A percentile compares a stretch with the other conserved stretches of the same genome.
Evolutionary conservation across 2,888 invertebrate genomes (phyloP).

Genomic region (Malachius bipustulatus): DNA sequence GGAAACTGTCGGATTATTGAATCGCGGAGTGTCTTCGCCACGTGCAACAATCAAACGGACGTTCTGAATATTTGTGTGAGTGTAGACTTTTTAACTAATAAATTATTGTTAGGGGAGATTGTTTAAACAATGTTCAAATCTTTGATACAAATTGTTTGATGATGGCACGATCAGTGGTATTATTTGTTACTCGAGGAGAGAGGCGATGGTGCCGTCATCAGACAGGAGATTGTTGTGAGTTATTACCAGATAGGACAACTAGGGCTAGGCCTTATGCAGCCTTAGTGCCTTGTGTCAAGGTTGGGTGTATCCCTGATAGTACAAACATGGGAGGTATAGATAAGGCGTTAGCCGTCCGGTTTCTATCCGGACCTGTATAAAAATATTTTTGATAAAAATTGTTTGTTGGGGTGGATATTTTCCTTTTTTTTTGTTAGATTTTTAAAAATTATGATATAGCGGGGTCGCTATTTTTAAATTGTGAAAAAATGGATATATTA

Average conservation of each 20-base stretch:
- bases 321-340: slow-evolving; percentile 39
- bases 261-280: slow-evolving; percentile 28
- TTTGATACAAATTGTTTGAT: slow-evolving; percentile 1
- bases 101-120: slow-evolving; percentile 40
- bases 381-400: slow-evolving; percentile 57
- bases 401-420: slow-evolving; percentile 46
- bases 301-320: slow-evolving; percentile 35
- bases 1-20: background rate
- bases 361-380: slow-evolving; percentile 34
- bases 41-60: slow-evolving; percentile 4
- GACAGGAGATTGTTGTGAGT: slow-evolving; percentile 31
- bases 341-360: slow-evolving; percentile 20
- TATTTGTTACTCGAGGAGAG: slow-evolving; percentile 22
- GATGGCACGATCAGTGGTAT: slow-evolving; percentile 10
- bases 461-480: slow-evolving; percentile 37
- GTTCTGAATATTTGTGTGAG: slow-evolving; percentile 13
- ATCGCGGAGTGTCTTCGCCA: slow-evolving; percentile 1
- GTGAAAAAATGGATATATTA: slow-evolving; percentile 41
- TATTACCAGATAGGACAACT: slow-evolving; percentile 29
- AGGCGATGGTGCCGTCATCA: slow-evolving; percentile 9
- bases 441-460: slow-evolving; percentile 34
- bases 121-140: slow-evolving; percentile 36
- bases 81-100: slow-evolving; percentile 34
- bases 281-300: slow-evolving; percentile 34
- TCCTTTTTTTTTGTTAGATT: slow-evolving; percentile 39